Evolutionary conservation across 2,113 vertebrate genomes (phyloP), one percentile per base, ranked within the genome.

Genomic region (Sardina pilchardus): DNA sequence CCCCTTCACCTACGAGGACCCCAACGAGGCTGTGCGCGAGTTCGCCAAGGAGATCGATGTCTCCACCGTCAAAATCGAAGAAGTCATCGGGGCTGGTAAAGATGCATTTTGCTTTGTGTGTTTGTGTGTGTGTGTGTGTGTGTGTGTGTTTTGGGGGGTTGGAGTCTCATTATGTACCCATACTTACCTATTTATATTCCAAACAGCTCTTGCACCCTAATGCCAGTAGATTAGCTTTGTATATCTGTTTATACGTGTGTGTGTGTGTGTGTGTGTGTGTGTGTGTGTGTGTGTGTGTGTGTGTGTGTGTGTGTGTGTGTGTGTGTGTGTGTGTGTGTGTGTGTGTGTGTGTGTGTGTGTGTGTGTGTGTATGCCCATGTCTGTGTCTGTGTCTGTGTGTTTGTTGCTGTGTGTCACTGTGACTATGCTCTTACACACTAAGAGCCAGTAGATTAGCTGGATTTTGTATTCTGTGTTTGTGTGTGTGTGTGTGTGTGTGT

Each of bases 31-130:
- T 0, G 98, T 99, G 21, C 96, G 97, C 24, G 98, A 99, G 90
- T 99, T 99, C 0, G 98, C 98, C 93, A 99, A 99, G 94, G 98
- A 99, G 92, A 99, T 99, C 0, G 98, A 99, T 6, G 98, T 99
- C 45, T 99, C 98, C 88, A 99, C 98, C 19, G 98, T 99, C 93
- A 99, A 99, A 95, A 99, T 99, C 36, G 98, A 99, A 91, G 98
- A 99, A 91, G 98, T 99, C 93, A 99, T 99, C 63, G 98, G 98
- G 89, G 98, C 98, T 97, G 98, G 98, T 99, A 95, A 14, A 81
- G 34, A 26, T 53, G 3, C 19, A 42, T 50, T 81, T 6, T 14
- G 47, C 53, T 43, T 30, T 85, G 19, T 53, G 48, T 86, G 84
- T 26, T 67, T 88, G 90, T 91, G 30, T 83, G 48, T 43, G 21